These are phyloP conservation scores for Sphenodon punctatus DNA, from an alignment of 2,797 vertebrate species.

Conservation along the genomic window DNA sequence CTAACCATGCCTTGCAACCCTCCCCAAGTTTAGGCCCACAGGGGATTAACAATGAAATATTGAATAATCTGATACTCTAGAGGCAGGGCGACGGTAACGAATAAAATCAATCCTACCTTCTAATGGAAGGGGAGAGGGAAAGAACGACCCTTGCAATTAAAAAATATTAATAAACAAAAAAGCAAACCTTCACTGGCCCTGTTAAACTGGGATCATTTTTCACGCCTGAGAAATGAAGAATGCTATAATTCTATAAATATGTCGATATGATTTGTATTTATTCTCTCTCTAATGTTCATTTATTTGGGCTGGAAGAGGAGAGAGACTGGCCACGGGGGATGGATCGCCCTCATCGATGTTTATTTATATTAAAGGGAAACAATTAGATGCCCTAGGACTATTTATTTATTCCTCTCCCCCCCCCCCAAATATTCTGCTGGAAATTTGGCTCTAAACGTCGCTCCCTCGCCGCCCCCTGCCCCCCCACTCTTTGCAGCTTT, in stretches of 20 bases:
- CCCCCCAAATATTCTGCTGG: neutral
- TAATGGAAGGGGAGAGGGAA: constrained; percentile 36
- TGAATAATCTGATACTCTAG: neutral
- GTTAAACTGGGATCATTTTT: constrained; percentile 57
- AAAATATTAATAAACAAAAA: no score
- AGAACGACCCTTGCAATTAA: no score
- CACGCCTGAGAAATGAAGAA: no score
- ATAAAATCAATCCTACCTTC: neutral
- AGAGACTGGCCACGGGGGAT: no score
- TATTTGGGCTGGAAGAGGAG: constrained; percentile 32
- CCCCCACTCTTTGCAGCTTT: no score
- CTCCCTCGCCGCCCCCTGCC: no score
- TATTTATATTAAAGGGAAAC: constrained; percentile 22
- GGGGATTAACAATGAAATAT: neutral
- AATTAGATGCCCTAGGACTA: constrained; percentile 28
- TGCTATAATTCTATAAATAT: no score
- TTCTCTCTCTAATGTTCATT: no score
- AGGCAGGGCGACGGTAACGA: no score
- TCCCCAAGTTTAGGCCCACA: neutral
- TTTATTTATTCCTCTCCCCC: neutral
- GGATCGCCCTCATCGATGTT: no score
- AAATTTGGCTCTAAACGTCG: no score
- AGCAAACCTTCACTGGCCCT: constrained; percentile 54
- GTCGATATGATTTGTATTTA: no score
- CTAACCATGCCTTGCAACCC: neutral